These are phyloP conservation scores for Paraplagusia blochii DNA, from an alignment of 2,113 vertebrate genomes.

Conservation along the genomic window DNA sequence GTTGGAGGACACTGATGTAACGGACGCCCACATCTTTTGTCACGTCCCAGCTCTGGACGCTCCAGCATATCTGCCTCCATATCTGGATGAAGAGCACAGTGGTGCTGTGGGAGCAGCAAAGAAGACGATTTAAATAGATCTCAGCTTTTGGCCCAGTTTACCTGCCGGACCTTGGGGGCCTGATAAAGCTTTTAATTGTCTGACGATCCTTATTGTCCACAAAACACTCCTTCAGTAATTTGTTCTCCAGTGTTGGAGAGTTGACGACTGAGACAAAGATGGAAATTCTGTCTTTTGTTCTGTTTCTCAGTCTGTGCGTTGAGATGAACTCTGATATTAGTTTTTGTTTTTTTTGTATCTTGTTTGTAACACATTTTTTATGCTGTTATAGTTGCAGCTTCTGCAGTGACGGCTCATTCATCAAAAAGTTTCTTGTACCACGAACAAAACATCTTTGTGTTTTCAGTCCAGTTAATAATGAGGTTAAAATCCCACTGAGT, in stretches of 20 bases:
- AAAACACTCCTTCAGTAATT: conserved; percentile 5
- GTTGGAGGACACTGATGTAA: no score
- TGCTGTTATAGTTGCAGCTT: background rate
- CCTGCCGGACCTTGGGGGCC: conserved; percentile 12
- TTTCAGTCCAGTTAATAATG: conserved; percentile 9
- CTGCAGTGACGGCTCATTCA: background rate
- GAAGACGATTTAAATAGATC: conserved; percentile 42
- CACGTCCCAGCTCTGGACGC: conserved; percentile 10
- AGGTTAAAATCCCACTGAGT: no score
- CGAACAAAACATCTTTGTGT: background rate
- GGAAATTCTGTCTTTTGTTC: no score
- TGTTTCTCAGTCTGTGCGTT: no score
- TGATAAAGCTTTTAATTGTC: conserved; percentile 47
- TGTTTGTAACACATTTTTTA: background rate
- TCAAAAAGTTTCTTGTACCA: conserved; percentile 3
- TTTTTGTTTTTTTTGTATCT: background rate
- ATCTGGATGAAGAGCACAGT: conserved; percentile 14
- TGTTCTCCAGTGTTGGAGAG: background rate
- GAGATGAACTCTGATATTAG: background rate
- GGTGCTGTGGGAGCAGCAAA: conserved; percentile 27
- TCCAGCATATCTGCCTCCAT: conserved; percentile 1
- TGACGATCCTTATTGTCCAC: conserved; percentile 17
- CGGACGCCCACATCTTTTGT: background rate
- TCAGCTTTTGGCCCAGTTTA: conserved; percentile 43
- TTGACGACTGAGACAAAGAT: background rate